phyloP scores from a whole-genome alignment of 2,797 vertebrate species.

The Urocyon cinereoargenteus region DNA sequence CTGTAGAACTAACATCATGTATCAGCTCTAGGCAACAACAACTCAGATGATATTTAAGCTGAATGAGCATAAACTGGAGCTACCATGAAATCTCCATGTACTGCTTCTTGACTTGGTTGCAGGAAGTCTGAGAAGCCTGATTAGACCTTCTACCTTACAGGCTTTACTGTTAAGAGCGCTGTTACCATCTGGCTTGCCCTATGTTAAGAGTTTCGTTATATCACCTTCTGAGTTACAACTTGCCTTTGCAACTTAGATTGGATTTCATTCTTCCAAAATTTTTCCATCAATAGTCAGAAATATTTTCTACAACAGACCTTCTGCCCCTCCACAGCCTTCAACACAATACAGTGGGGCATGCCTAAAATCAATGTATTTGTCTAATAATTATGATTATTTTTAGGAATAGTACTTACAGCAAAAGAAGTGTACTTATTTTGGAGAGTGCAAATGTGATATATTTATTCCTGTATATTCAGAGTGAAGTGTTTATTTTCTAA shows the following conservation, averaged over 20 bases:
- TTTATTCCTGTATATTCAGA: conserved; percentile 32
- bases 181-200: not conserved
- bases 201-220: not conserved
- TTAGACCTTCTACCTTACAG: not conserved
- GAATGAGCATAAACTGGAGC: not conserved
- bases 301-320: not conserved
- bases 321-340: not conserved
- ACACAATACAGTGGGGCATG: not conserved
- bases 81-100: not conserved
- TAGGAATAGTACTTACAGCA: not conserved
- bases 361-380: not conserved
- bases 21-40: not conserved
- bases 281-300: not conserved
- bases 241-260: not conserved
- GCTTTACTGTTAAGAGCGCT: not conserved
- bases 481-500: conserved; percentile 16
- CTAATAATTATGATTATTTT: not conserved
- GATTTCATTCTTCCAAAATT: conserved; percentile 15
- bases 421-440: conserved; percentile 15
- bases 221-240: not conserved
- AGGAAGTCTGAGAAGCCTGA: not conserved
- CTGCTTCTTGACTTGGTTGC: not conserved
- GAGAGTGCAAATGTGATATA: not conserved
- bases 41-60: not conserved
- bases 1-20: not conserved